These are phyloP conservation scores for Ailuropoda melanoleuca DNA, from an alignment of 2,113 vertebrate species.

Conservation along the genomic window DNA sequence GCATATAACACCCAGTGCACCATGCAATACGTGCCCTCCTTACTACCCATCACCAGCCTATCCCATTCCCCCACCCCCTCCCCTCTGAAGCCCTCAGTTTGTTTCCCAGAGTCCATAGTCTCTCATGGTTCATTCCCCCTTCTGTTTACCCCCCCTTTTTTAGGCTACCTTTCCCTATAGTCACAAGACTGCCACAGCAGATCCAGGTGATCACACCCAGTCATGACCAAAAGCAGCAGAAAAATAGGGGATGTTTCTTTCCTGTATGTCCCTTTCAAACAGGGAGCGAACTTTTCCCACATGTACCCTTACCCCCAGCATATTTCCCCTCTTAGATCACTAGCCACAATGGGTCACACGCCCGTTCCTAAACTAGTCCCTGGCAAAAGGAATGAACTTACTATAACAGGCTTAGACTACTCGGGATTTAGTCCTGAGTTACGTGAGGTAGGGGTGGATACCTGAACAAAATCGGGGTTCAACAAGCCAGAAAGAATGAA, in stretches of 20 bases:
- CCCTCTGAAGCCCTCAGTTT: too few species aligned
- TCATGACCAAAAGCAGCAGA: neutral
- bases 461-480: neutral
- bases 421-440: neutral
- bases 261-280: neutral
- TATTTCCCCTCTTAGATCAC: neutral
- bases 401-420: neutral
- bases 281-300: neutral
- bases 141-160: neutral
- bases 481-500: conserved; percentile 3
- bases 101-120: too few species aligned
- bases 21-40: too few species aligned
- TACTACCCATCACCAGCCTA: too few species aligned
- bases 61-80: too few species aligned
- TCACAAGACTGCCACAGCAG: neutral
- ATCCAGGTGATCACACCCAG: neutral
- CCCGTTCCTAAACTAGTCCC: neutral
- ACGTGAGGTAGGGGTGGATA: neutral
- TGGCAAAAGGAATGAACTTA: neutral
- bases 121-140: too few species aligned
- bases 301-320: neutral
- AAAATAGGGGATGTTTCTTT: neutral
- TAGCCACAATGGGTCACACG: neutral
- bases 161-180: neutral
- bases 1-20: too few species aligned